Evolutionary conservation across 1,140 invertebrate species (phyloP).

Genomic region (Cydia strobilella): DNA sequence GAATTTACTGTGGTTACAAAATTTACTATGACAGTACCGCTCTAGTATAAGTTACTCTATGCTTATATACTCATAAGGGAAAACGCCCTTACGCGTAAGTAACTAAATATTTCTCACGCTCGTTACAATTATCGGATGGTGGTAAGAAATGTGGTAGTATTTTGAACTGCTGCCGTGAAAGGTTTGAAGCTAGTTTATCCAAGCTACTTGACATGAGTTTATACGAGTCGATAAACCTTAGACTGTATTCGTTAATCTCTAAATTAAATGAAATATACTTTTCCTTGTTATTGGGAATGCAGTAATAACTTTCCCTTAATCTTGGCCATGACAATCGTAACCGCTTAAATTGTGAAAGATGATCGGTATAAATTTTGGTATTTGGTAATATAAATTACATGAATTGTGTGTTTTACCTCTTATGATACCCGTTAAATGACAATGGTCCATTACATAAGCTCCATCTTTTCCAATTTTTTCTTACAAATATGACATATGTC

Average conservation of each 20-base stretch:
- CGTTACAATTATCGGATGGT: too few relatives aligned
- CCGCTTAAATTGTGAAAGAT: slow-evolving; percentile 46
- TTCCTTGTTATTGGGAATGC: slow-evolving; percentile 37
- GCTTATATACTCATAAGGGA: slow-evolving; percentile 39
- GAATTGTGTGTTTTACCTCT: slow-evolving; percentile 55
- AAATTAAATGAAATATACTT: slow-evolving; percentile 36
- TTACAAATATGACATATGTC: slow-evolving; percentile 54
- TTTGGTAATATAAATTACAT: slow-evolving; percentile 63
- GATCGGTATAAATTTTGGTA: slow-evolving; percentile 35
- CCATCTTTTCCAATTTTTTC: slow-evolving; percentile 40
- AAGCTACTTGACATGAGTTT: slow-evolving; percentile 33
- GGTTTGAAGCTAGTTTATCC: slow-evolving; percentile 38
- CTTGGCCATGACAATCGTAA: slow-evolving; percentile 36
- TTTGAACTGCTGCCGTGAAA: slow-evolving; percentile 42
- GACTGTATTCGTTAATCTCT: slow-evolving; percentile 20
- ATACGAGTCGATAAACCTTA: slow-evolving; percentile 42
- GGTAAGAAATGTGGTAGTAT: slow-evolving; percentile 4
- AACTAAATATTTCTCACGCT: too few relatives aligned
- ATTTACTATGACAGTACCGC: too few relatives aligned
- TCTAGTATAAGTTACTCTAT: too few relatives aligned
- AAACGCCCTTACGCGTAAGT: slow-evolving; percentile 32
- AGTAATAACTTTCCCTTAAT: slow-evolving; percentile 9
- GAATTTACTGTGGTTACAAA: too few relatives aligned
- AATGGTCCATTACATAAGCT: slow-evolving; percentile 50
- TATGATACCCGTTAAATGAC: slow-evolving; percentile 57